Percentiles rank a stretch among this genome's conserved stretches.
Evolutionary conservation across 2,888 invertebrate genomes (phyloP).

Genomic region (Chrysomela aeneicollis): DNA sequence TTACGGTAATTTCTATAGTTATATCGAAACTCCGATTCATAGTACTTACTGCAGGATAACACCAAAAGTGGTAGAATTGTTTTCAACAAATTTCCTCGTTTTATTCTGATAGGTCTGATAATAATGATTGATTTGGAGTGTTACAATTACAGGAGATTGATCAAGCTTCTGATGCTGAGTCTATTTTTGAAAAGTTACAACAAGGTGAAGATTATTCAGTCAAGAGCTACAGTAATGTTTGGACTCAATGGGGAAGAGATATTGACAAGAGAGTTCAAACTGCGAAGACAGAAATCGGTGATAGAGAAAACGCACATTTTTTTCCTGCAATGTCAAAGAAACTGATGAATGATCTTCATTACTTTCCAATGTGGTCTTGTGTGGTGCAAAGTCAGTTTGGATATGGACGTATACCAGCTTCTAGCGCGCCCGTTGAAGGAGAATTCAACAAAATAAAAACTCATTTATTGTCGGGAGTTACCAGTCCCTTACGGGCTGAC

Average conservation of each 20-base stretch:
- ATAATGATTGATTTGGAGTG: neutral
- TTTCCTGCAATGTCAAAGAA: neutral
- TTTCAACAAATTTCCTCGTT: neutral
- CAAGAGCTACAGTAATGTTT: neutral
- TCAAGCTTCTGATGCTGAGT: neutral
- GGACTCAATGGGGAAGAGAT: neutral
- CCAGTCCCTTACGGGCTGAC: neutral
- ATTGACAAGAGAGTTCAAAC: neutral
- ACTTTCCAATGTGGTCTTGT: constrained; percentile 21
- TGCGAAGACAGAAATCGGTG: neutral
- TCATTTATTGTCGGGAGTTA: neutral
- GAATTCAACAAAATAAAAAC: constrained; percentile 18
- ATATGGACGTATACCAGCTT: constrained; percentile 18
- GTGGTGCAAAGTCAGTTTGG: constrained; percentile 13
- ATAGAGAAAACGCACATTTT: neutral
- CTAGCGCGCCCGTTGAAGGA: constrained; percentile 20
- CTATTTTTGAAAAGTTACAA: neutral
- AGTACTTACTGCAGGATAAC: too few relatives aligned
- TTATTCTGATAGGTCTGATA: neutral
- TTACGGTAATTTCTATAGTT: too few relatives aligned
- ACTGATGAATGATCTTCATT: constrained; percentile 1
- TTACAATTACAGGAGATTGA: neutral
- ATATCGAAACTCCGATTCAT: too few relatives aligned
- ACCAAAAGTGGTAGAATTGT: neutral
- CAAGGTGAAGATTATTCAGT: neutral